Evolutionary conservation across 2,113 vertebrate species (phyloP).

Genomic region (Corythaeola cristata): DNA sequence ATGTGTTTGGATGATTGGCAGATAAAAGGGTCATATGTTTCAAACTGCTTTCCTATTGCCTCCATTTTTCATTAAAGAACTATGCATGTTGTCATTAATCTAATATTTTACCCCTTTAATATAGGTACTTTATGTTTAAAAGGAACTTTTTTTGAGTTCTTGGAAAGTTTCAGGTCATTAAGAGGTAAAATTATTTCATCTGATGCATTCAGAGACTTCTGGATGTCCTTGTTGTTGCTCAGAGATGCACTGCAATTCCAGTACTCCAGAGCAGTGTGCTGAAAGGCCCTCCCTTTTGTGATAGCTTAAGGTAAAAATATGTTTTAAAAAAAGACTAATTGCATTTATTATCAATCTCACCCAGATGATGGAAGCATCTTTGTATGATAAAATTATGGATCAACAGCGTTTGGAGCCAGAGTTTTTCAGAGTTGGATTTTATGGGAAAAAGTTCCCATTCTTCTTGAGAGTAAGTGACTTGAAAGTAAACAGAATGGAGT

Average conservation of each 20-base stretch:
- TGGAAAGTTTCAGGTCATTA: background rate
- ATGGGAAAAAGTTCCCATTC: constrained; percentile 98
- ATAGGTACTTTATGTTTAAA: background rate
- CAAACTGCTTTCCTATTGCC: background rate
- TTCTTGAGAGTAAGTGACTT: constrained; percentile 90
- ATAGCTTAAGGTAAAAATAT: background rate
- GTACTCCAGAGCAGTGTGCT: background rate
- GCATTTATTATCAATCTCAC: background rate
- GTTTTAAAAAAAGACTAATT: background rate
- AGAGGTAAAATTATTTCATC: background rate
- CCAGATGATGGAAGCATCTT: constrained; percentile 95
- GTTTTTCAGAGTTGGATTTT: constrained; percentile 98
- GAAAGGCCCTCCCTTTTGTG: background rate
- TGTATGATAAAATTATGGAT: constrained; percentile 99
- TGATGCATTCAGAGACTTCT: background rate
- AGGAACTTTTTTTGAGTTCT: background rate
- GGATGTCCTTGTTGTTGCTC: background rate
- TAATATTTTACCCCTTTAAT: background rate
- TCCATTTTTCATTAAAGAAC: background rate
- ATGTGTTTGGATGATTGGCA: background rate
- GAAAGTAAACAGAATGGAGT: background rate
- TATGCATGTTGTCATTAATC: background rate
- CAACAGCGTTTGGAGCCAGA: constrained; percentile 96
- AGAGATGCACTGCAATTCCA: background rate
- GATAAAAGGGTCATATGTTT: background rate